phyloP scores from a whole-genome alignment of 2,888 invertebrate species.

The Quadroppia sp. region DNA sequence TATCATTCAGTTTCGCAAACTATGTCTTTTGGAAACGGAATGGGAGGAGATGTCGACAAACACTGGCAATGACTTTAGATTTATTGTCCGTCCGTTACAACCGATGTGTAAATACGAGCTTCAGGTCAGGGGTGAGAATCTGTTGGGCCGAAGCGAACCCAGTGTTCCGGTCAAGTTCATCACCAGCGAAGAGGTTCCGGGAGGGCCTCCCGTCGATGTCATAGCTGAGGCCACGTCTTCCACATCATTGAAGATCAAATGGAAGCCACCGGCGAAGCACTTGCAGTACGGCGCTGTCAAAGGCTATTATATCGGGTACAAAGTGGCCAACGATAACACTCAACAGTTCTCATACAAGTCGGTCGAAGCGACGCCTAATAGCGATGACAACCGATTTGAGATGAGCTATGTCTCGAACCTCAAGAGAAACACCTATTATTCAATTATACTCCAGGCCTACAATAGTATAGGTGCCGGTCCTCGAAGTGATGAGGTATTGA shows the following conservation, averaged over 20 bases:
- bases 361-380: constrained; percentile 43
- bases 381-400: constrained; percentile 31
- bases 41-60: constrained; percentile 40
- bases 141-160: constrained; percentile 52
- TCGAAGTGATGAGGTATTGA: constrained; percentile 48
- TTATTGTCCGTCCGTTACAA: constrained; percentile 49
- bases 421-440: constrained; percentile 53
- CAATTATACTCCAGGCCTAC: constrained; percentile 53
- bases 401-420: constrained; percentile 49
- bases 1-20: constrained; percentile 52
- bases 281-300: constrained; percentile 53
- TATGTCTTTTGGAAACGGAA: constrained; percentile 36
- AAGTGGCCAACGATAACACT: constrained; percentile 41
- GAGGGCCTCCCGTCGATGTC: constrained; percentile 43
- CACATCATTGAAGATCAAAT: constrained; percentile 43
- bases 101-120: constrained; percentile 53
- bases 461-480: constrained; percentile 54
- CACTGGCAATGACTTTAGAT: constrained; percentile 48
- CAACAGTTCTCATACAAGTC: constrained; percentile 47
- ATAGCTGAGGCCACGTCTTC: constrained; percentile 42
- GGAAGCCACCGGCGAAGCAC: constrained; percentile 50
- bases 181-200: constrained; percentile 51
- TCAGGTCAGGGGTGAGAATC: constrained; percentile 52
- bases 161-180: constrained; percentile 50
- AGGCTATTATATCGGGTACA: constrained; percentile 55